These are phyloP conservation scores for Neodon shergylaensis DNA, from an alignment of 2,113 vertebrate species.

Conservation along the genomic window DNA sequence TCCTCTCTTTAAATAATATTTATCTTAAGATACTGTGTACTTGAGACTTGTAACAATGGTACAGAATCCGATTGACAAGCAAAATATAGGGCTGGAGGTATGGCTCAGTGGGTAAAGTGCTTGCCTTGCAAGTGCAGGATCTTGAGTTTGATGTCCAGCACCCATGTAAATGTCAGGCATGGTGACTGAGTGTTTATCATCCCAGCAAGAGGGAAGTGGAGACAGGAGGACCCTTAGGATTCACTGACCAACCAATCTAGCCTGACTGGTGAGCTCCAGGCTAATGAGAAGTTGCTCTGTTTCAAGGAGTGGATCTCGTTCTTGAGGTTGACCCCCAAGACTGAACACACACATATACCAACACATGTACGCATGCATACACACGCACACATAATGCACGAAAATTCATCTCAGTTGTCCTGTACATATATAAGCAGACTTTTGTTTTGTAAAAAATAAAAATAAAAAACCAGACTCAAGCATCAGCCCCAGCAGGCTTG, in stretches of 20 bases:
- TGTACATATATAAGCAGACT: neutral
- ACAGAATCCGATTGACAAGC: neutral
- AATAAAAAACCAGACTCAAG: neutral
- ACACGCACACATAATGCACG: too few relatives aligned
- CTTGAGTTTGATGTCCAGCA: neutral
- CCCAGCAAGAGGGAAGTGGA: neutral
- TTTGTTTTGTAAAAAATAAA: neutral
- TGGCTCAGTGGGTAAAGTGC: neutral
- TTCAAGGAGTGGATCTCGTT: neutral
- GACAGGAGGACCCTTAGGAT: neutral
- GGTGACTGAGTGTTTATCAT: neutral
- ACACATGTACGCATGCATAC: too few relatives aligned
- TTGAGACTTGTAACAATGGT: neutral
- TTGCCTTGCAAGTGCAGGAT: neutral
- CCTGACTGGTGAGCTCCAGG: neutral
- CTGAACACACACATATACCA: neutral
- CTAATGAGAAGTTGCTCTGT: neutral
- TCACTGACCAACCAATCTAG: neutral
- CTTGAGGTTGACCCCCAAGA: neutral
- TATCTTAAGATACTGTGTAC: conserved; percentile 8
- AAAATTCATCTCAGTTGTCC: neutral
- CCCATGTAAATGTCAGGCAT: neutral
- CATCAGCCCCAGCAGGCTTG: neutral
- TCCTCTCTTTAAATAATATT: neutral
- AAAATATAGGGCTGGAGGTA: neutral